These are phyloP conservation scores for Drosophila lowei DNA, from an alignment of 1,140 invertebrate species.

Conservation along the genomic window DNA sequence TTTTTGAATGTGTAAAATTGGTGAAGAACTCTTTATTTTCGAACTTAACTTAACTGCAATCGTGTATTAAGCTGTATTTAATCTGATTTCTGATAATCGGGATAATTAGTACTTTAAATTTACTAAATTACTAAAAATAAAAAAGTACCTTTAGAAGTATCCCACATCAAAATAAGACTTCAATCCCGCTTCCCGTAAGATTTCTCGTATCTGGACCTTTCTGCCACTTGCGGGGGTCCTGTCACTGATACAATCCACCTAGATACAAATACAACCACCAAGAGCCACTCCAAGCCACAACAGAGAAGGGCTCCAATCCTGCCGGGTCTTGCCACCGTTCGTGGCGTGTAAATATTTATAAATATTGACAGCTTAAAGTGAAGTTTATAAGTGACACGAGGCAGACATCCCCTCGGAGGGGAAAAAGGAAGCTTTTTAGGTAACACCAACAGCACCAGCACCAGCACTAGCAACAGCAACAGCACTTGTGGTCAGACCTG, in stretches of 20 bases:
- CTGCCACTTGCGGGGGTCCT: slow-evolving; percentile 10
- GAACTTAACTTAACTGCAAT: too few relatives aligned
- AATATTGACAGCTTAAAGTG: slow-evolving; percentile 80
- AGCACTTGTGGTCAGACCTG: slow-evolving; percentile 76
- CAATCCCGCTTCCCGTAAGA: neutral
- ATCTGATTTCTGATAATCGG: too few relatives aligned
- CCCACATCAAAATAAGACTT: neutral
- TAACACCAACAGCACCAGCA: slow-evolving; percentile 48
- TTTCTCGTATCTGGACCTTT: neutral
- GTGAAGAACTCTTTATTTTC: too few relatives aligned
- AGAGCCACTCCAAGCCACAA: slow-evolving; percentile 16
- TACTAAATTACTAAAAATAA: neutral
- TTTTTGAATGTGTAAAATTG: too few relatives aligned
- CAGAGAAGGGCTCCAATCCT: slow-evolving; percentile 9
- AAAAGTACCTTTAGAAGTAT: neutral
- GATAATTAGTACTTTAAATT: neutral
- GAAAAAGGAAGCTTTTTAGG: slow-evolving; percentile 68
- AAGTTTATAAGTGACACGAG: slow-evolving; percentile 78
- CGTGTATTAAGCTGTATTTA: too few relatives aligned
- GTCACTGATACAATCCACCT: slow-evolving; percentile 15
- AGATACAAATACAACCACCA: slow-evolving; percentile 8
- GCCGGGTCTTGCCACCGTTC: slow-evolving; percentile 31
- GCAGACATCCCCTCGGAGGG: slow-evolving; percentile 30
- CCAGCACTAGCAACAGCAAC: slow-evolving; percentile 29
- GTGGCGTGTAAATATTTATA: slow-evolving; percentile 76